Evolutionary conservation across 2,797 vertebrate species (phyloP), one percentile per base, ranked within the genome.

Genomic region (Harpagifer antarcticus): DNA sequence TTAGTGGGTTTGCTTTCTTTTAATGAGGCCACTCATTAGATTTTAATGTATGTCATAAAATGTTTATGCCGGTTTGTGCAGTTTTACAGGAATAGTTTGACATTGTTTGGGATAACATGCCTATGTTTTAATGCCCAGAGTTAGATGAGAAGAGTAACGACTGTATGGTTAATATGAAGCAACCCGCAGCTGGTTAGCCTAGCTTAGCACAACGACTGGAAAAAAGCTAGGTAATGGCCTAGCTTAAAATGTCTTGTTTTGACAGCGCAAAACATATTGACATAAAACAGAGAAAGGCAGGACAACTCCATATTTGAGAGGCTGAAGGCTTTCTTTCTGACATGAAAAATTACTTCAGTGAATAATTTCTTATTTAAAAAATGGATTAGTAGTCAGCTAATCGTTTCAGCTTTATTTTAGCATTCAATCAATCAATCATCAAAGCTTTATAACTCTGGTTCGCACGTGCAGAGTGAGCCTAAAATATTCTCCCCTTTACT

Each of bases 1-100:
- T 70, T 40, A 58, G 9, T 74, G 47, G n/a, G 17, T 74, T 71
- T 66, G 62, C 68, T 69, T 74, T 72, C 61, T 54, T 16, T 56
- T 68, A 58, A 78, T 68, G 44, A 50, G 73, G 50, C 66, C 72
- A n/a, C 27, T 71, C 43, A 55, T 61, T 9, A 45, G 23, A 57
- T 19, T 40, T 44, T 40, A 4, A n/a, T 50, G 45, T 61, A 19
- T 31, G 3, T 27, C 27, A 27, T 27, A 27, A 27, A 27, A 27
- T 8, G 19, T 54, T 23, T 14, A 17, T 43, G 40, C 13, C 27
- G 23, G 11, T 43, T 50, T 53, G n/a, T 40, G 19, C 9, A 7
- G 15, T 11, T 55, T 56, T 52, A 13, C 31, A 56, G 11, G 15
- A 61, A 33, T 17, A 56, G 43, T 55, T 37, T 37, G 23, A 37